These are phyloP conservation scores for Crypturellus undulatus DNA, from an alignment of 2,113 vertebrate genomes.

Conservation along the genomic window DNA sequence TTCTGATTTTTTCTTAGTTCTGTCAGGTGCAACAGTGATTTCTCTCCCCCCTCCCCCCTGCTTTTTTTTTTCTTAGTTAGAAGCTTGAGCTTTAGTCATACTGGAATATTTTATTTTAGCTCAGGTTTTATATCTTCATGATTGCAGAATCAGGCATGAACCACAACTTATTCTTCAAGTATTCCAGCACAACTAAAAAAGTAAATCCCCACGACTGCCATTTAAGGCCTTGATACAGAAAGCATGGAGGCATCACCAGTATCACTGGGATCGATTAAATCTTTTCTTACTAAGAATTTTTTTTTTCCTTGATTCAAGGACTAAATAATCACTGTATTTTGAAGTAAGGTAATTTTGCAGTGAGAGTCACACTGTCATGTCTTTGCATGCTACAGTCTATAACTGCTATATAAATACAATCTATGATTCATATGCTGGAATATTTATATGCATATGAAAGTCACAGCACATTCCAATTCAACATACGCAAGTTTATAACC, in stretches of 20 bases:
- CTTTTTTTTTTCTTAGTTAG: background rate
- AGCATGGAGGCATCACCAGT: background rate
- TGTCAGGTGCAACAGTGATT: background rate
- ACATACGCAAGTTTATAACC: accelerated
- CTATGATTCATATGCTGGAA: background rate
- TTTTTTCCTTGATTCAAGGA: background rate
- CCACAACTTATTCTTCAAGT: background rate
- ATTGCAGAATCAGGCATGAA: background rate
- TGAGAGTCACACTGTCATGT: background rate
- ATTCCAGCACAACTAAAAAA: background rate
- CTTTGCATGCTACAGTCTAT: background rate
- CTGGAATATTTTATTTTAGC: background rate
- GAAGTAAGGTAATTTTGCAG: background rate
- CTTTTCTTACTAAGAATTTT: background rate
- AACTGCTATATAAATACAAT: background rate
- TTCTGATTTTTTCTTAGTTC: background rate
- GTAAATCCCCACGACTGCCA: background rate
- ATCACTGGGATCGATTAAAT: background rate
- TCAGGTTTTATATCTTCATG: background rate
- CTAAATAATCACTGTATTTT: background rate
- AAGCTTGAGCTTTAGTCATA: background rate
- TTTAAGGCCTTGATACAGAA: background rate
- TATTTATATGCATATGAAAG: background rate
- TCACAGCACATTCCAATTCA: background rate
- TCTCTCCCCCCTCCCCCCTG: background rate